Percentiles rank a stretch among this genome's conserved stretches.
Conservation (phyloP, 2,797 vertebrate species). For the Danionella dracula region DNA sequence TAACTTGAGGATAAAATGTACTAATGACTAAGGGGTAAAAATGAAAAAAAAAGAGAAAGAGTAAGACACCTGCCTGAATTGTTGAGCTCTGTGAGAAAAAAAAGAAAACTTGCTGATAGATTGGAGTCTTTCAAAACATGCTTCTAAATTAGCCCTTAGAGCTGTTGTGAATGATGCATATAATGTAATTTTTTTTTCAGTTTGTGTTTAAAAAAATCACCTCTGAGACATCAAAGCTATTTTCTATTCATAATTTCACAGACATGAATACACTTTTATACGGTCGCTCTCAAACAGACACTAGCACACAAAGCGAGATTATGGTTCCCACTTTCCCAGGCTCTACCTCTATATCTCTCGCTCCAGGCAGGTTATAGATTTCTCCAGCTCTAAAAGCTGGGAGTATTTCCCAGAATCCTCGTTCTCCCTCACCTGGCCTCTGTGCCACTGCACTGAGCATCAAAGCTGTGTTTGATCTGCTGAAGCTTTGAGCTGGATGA, state of each 20-base stretch:
- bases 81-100: too few species aligned
- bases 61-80: too few species aligned
- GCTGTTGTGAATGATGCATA: conserved; percentile 1
- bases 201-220: not conserved
- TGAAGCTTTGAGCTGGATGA: conserved; percentile 57
- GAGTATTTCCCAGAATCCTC: conserved; percentile 29
- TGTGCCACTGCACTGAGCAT: conserved; percentile 28
- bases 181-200: not conserved
- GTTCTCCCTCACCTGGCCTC: not conserved
- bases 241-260: not conserved
- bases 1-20: too few species aligned
- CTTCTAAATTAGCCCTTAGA: conserved; percentile 3
- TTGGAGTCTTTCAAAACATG: too few species aligned
- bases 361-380: conserved; percentile 12
- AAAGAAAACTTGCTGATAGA: too few species aligned
- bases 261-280: conserved; percentile 3
- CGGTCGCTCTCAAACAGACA: too few species aligned
- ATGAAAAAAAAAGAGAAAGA: too few species aligned
- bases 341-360: not conserved
- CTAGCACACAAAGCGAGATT: too few species aligned
- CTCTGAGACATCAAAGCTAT: not conserved
- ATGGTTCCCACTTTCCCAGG: conserved; percentile 14
- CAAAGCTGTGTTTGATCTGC: conserved; percentile 46
- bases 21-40: too few species aligned
- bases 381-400: conserved; percentile 22